Conservation (phyloP, 1,140 invertebrate genomes). For the Pseudomyrmex flavicornis region DNA sequence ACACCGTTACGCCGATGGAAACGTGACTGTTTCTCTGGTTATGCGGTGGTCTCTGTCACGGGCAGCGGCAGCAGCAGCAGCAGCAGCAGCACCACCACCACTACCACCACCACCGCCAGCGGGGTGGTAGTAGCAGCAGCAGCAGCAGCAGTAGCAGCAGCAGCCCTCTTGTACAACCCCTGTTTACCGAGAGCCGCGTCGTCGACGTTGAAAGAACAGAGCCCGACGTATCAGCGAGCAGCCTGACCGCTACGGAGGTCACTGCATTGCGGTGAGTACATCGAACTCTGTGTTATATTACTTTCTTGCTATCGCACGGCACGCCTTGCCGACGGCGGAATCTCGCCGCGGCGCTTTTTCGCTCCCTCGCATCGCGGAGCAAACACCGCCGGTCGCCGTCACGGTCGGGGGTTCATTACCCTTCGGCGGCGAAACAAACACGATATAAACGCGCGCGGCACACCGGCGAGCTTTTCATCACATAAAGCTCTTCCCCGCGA, state of each 20-base stretch:
- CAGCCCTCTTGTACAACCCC: slow-evolving; percentile 75
- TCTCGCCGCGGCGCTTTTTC: slow-evolving; percentile 3
- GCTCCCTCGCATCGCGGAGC: neutral
- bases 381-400: slow-evolving; percentile 1
- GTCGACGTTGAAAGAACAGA: slow-evolving; percentile 67
- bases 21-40: slow-evolving; percentile 71
- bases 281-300: slow-evolving; percentile 27
- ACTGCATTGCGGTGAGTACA: slow-evolving; percentile 79
- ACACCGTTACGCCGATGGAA: slow-evolving; percentile 64
- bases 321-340: slow-evolving; percentile 3
- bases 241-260: slow-evolving; percentile 63
- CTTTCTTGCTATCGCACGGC: neutral
- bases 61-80: slow-evolving; percentile 51
- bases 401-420: slow-evolving; percentile 57
- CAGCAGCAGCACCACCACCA: neutral
- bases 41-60: slow-evolving; percentile 76
- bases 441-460: neutral
- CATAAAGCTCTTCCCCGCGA: no score
- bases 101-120: no score
- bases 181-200: slow-evolving; percentile 69
- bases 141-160: neutral
- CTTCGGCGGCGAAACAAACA: slow-evolving; percentile 4
- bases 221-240: slow-evolving; percentile 69
- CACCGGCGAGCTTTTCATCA: neutral
- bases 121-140: no score